Evolutionary conservation across 2,797 vertebrate genomes (phyloP), one percentile per base, ranked within the genome.

Genomic region (Clarias laeviceps): DNA sequence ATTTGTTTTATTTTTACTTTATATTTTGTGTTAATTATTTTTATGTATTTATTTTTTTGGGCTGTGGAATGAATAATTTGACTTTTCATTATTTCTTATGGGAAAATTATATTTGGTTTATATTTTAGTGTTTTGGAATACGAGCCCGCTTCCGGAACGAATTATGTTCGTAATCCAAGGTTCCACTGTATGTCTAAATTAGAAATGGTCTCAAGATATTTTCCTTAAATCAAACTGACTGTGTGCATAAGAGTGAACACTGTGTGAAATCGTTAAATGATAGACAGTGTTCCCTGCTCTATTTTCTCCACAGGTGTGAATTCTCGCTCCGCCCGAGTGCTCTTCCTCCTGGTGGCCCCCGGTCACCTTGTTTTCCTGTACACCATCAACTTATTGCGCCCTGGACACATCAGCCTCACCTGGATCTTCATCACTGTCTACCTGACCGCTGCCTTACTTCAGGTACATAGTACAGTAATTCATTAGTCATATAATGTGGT

Each of bases 321-420:
- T 90, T 97, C 98, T 2, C 97, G 97, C 32, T 99, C 98, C 0
- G 96, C 98, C 61, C 95, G 98, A 0, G 98, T 99, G 82, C 97
- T 99, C 69, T 97, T 99, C 89, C 96, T 99, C 0, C 93, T 99
- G 73, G 98, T 99, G 22, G 96, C 97, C 40, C 98, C 98, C 0
- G 98, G 98, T 45, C 98, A 99, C 92, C 90, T 99, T 66, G 96
- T 98, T 85, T 99, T 99, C 92, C 96, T 99, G 77, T 99, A 99
- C 91, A 98, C 97, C 91, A 99, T 99, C 92, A 97, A 95, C 94
- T 97, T 97, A 85, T 96, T 99, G 96, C 96, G 96, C 88, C 98
- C 95, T 0, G 98, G 98, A 0, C 98, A 99, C 90, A 99, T 98
- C 66, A 97, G 97, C 0, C 95, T 99, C 88, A 99, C 98, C 0